Evolutionary conservation across 2,113 vertebrate species (phyloP).

Genomic region (Ceuthmochares aereus): DNA sequence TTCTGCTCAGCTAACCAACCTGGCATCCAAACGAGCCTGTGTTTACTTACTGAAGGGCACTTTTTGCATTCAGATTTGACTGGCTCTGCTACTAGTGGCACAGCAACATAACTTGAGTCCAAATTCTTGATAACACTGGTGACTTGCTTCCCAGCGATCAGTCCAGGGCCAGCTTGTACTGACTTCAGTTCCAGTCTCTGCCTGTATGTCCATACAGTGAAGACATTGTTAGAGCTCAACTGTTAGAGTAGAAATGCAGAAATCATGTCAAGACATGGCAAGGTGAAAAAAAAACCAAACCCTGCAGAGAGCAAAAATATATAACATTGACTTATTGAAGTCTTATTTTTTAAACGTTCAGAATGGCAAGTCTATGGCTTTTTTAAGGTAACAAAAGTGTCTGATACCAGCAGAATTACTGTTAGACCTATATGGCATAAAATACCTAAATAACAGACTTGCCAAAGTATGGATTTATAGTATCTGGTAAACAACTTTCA

Average conservation of each 20-base stretch:
- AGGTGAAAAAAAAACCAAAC: not conserved
- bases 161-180: slow-evolving; percentile 79
- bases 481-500: not conserved
- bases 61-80: slow-evolving; percentile 80
- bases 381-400: not conserved
- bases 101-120: slow-evolving; percentile 82
- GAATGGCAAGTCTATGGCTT: not conserved
- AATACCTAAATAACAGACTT: not conserved
- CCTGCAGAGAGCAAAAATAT: not conserved
- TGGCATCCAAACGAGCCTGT: not conserved
- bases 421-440: not conserved
- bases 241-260: not conserved
- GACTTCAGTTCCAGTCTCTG: slow-evolving; percentile 85
- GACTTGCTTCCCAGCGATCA: slow-evolving; percentile 84
- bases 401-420: not conserved
- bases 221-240: not conserved
- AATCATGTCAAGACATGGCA: not conserved
- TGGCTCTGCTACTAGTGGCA: slow-evolving; percentile 83
- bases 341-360: not conserved
- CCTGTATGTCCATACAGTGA: slow-evolving; percentile 69
- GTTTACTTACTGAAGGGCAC: slow-evolving; percentile 87
- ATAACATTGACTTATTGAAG: not conserved
- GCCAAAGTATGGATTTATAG: not conserved
- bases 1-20: not conserved
- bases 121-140: slow-evolving; percentile 81